These are phyloP conservation scores for Lethocerus indicus DNA, from an alignment of 1,140 invertebrate species.

Conservation along the genomic window DNA sequence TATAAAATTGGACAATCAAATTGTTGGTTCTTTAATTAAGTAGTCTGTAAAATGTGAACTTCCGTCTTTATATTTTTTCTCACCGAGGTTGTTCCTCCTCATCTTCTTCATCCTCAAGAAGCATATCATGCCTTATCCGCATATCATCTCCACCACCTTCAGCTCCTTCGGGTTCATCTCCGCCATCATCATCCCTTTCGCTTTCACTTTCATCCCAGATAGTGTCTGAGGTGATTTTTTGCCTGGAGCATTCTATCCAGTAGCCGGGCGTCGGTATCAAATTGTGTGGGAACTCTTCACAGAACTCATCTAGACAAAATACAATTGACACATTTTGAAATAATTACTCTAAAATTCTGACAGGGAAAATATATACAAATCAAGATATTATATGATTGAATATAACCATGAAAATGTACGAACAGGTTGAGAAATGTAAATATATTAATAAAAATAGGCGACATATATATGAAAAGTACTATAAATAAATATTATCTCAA, in stretches of 20 bases:
- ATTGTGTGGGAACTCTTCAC: slow-evolving; percentile 80
- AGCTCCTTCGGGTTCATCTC: slow-evolving; percentile 13
- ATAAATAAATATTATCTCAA: not conserved
- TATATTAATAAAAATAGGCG: not conserved
- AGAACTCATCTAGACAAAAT: slow-evolving; percentile 64
- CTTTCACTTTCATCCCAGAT: slow-evolving; percentile 78
- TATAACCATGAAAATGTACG: not conserved
- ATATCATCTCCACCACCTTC: slow-evolving; percentile 12
- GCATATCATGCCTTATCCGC: slow-evolving; percentile 10
- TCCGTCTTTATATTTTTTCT: too few species aligned
- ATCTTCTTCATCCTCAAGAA: slow-evolving; percentile 19
- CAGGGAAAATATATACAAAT: not conserved
- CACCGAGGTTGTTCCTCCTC: slow-evolving; percentile 20
- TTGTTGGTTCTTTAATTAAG: not conserved
- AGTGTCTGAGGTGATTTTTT: slow-evolving; percentile 65
- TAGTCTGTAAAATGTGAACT: not conserved
- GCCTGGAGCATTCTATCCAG: slow-evolving; percentile 87
- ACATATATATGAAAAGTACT: not conserved
- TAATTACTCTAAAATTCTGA: not conserved
- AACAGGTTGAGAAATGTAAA: not conserved
- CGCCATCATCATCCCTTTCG: slow-evolving; percentile 46
- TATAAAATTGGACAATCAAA: not conserved
- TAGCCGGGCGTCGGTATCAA: slow-evolving; percentile 80
- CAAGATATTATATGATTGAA: not conserved
- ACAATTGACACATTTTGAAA: not conserved